These are phyloP conservation scores for Planococcus citri DNA, from an alignment of 1,140 invertebrate genomes.

Conservation along the genomic window DNA sequence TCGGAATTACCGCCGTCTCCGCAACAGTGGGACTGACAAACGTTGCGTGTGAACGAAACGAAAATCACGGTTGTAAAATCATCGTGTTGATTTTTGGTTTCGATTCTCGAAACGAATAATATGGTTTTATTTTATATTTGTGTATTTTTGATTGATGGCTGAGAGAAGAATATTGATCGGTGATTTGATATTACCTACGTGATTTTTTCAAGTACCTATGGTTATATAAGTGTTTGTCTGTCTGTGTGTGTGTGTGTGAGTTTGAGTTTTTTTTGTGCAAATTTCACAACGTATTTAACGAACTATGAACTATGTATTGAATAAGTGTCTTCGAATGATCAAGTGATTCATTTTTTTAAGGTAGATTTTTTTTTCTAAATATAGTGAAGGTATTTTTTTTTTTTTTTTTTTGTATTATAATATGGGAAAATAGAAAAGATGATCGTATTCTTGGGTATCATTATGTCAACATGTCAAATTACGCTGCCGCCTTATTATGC, in stretches of 20 bases:
- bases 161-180: too few species aligned
- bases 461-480: neutral
- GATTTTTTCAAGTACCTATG: too few species aligned
- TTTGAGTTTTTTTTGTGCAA: too few species aligned
- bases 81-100: neutral
- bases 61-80: neutral
- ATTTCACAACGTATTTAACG: neutral
- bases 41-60: neutral
- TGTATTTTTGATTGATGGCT: too few species aligned
- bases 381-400: neutral
- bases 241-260: too few species aligned
- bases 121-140: too few species aligned
- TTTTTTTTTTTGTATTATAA: too few species aligned
- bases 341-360: neutral
- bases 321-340: neutral
- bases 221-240: too few species aligned
- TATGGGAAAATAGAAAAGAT: neutral
- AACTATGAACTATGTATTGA: neutral
- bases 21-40: slow-evolving; percentile 84
- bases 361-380: neutral
- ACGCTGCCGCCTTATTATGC: neutral
- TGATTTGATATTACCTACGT: too few species aligned
- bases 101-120: too few species aligned
- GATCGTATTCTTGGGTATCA: neutral
- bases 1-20: slow-evolving; percentile 93